Percentiles rank a stretch among this genome's conserved stretches.
phyloP scores from a whole-genome alignment of 2,888 invertebrate genomes.

The Eupelmus urozonus region DNA sequence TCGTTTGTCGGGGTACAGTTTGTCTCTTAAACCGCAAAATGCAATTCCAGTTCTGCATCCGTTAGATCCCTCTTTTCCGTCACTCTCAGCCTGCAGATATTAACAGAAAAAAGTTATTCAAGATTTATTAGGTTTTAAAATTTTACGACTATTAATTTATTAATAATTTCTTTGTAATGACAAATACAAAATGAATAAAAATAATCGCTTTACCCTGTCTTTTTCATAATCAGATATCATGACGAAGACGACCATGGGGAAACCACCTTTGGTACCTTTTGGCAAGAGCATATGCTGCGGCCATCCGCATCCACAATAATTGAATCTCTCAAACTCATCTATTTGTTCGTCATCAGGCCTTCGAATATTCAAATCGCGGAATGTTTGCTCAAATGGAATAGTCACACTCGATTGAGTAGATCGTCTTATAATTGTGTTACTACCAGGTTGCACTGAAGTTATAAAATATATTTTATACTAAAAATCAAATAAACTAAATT shows the following conservation, averaged over 20 bases:
- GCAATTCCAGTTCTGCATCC: background rate
- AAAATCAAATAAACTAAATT: background rate
- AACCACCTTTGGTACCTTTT: background rate
- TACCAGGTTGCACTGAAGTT: slow-evolving; percentile 82
- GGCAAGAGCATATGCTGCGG: slow-evolving; percentile 89
- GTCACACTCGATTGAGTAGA: slow-evolving; percentile 88
- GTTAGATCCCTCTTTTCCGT: background rate
- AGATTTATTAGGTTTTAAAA: background rate
- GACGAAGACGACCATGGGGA: background rate
- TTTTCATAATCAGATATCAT: slow-evolving; percentile 14
- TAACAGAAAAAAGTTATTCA: background rate
- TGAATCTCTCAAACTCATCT: slow-evolving; percentile 81
- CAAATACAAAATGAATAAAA: background rate
- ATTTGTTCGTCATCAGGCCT: slow-evolving; percentile 79
- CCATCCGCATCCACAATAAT: slow-evolving; percentile 93
- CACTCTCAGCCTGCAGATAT: background rate
- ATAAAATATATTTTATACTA: background rate
- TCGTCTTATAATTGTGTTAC: slow-evolving; percentile 82
- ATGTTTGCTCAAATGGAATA: slow-evolving; percentile 89
- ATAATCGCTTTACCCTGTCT: background rate
- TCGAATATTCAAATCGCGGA: slow-evolving; percentile 83
- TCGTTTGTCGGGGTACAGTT: slow-evolving; percentile 87
- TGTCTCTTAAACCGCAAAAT: slow-evolving; percentile 75
- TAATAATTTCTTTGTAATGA: background rate
- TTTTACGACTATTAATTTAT: background rate